Evolutionary conservation across 2,113 vertebrate genomes (phyloP).

Genomic region (Ploceus nigricollis): DNA sequence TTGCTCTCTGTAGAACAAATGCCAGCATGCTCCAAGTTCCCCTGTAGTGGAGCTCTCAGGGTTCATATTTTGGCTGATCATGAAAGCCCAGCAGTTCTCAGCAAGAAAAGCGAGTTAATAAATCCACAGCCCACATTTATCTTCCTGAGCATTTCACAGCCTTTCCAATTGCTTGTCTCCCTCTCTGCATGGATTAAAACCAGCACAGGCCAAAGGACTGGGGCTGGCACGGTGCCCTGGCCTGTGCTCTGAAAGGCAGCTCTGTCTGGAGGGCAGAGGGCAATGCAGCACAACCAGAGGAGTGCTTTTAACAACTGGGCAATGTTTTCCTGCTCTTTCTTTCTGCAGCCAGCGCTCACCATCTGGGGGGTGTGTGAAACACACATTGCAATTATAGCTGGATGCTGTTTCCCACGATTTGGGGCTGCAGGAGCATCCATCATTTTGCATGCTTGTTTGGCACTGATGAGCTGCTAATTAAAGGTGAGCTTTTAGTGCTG

Average conservation of each 20-base stretch:
- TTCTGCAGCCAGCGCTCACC: background rate
- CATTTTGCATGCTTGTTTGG: background rate
- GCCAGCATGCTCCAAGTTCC: background rate
- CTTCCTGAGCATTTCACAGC: background rate
- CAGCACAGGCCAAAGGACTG: background rate
- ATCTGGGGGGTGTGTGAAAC: background rate
- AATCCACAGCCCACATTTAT: background rate
- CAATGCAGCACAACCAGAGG: background rate
- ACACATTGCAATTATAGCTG: background rate
- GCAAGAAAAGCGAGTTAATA: background rate
- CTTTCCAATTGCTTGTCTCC: background rate
- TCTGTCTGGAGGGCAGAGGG: conserved; percentile 30
- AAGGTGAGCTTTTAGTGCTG: background rate
- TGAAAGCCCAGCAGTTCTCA: background rate
- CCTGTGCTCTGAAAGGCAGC: background rate
- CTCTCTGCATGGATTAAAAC: background rate
- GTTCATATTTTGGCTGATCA: background rate
- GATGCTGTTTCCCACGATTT: background rate
- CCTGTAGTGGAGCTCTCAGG: background rate
- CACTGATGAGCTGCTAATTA: background rate
- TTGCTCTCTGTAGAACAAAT: background rate
- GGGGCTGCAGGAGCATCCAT: background rate
- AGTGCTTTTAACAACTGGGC: background rate
- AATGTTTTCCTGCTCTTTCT: background rate
- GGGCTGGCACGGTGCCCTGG: background rate